Conservation (phyloP, 1,140 invertebrate species). For the Heliothis subflexa region DNA sequence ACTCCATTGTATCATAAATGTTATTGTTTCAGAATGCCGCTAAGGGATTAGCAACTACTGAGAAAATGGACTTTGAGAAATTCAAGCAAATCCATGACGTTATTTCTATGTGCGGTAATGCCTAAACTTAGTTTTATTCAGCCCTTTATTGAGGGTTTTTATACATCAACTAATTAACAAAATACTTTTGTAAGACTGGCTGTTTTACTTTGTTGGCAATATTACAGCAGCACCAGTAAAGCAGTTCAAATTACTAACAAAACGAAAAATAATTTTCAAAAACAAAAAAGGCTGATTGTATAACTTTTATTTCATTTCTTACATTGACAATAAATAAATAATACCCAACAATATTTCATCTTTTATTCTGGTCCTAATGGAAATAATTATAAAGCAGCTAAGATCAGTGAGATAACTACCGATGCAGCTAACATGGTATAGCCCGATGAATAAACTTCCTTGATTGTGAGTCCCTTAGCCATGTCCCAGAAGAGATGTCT, state of each 20-base stretch:
- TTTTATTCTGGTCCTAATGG: conserved; percentile 52
- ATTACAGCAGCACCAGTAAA: neutral
- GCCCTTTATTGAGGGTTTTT: conserved; percentile 15
- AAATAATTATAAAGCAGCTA: conserved; percentile 77
- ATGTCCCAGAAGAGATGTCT: conserved; percentile 91
- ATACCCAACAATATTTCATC: conserved; percentile 60
- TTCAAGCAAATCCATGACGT: conserved; percentile 81
- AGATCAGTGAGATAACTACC: conserved; percentile 69
- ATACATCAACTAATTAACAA: neutral
- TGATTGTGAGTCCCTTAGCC: conserved; percentile 89
- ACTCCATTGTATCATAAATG: neutral
- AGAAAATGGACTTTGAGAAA: conserved; percentile 80
- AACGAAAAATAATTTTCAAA: conserved; percentile 31
- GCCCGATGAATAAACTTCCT: conserved; percentile 90
- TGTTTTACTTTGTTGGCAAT: neutral
- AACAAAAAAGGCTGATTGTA: conserved; percentile 48
- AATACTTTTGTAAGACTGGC: neutral
- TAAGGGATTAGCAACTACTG: conserved; percentile 75
- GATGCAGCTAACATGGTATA: conserved; percentile 87
- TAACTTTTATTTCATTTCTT: conserved; percentile 56
- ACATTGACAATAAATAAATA: conserved; percentile 68
- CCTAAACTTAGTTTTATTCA: conserved; percentile 46
- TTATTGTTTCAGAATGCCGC: conserved; percentile 78
- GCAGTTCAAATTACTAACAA: neutral
- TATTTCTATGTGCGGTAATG: conserved; percentile 70